phyloP scores from a whole-genome alignment of 2,888 invertebrate species.

The Dryobota labecula region DNA sequence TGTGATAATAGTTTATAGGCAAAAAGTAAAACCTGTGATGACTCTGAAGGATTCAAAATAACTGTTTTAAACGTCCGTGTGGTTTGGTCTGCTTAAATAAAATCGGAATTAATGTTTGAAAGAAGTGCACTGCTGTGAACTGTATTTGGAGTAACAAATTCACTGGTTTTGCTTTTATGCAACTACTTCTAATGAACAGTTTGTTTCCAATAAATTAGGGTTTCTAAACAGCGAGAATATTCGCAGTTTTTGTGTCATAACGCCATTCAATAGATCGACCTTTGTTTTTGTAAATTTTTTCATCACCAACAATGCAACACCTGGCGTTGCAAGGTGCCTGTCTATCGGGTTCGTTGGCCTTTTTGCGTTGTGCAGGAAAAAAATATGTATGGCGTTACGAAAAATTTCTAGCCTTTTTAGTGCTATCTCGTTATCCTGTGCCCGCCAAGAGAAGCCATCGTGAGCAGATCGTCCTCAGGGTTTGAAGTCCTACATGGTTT shows the following conservation, averaged over 20 bases:
- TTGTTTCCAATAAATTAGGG: slow-evolving; percentile 60
- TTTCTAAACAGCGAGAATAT: slow-evolving; percentile 57
- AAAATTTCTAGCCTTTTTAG: slow-evolving; percentile 73
- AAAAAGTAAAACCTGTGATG: slow-evolving; percentile 52
- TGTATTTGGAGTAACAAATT: slow-evolving; percentile 14
- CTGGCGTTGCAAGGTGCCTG: slow-evolving; percentile 66
- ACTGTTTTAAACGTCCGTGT: slow-evolving; percentile 2
- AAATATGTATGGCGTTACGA: slow-evolving; percentile 75
- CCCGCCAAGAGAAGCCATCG: slow-evolving; percentile 79
- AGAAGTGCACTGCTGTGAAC: neutral
- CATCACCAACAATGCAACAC: slow-evolving; percentile 67
- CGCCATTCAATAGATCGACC: slow-evolving; percentile 72
- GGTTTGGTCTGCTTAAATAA: neutral
- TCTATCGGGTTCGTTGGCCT: slow-evolving; percentile 71
- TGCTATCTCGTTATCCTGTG: slow-evolving; percentile 72
- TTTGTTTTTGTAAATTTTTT: slow-evolving; percentile 67
- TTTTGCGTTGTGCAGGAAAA: slow-evolving; percentile 58
- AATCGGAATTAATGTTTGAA: neutral
- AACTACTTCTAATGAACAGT: slow-evolving; percentile 45
- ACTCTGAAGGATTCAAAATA: slow-evolving; percentile 18
- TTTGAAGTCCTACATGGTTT: slow-evolving; percentile 83
- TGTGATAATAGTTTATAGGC: slow-evolving; percentile 58
- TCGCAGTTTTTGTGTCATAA: slow-evolving; percentile 71
- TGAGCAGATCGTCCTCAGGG: slow-evolving; percentile 85
- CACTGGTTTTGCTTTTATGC: slow-evolving; percentile 55